A percentile compares a stretch with the other conserved stretches of the same genome.
phyloP scores from a whole-genome alignment of 2,888 invertebrate species.

The Trichogramma dendrolimi region DNA sequence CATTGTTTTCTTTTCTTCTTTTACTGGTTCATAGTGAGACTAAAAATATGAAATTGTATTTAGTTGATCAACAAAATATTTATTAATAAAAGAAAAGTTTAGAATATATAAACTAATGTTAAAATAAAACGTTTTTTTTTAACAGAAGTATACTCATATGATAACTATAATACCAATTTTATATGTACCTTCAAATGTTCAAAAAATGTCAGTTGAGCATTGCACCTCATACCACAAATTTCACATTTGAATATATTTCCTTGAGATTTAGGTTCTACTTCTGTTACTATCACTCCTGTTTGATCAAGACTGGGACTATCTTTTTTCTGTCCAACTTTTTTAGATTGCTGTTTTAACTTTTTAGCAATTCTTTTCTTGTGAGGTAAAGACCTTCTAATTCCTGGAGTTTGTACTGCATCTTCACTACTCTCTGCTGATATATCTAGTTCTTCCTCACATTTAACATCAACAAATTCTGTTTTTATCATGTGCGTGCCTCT shows the following conservation, averaged over 20 bases:
- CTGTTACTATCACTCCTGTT: slow-evolving; percentile 27
- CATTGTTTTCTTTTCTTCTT: slow-evolving; percentile 44
- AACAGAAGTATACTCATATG: too few relatives aligned
- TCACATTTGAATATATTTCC: slow-evolving; percentile 66
- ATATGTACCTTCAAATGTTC: slow-evolving; percentile 75
- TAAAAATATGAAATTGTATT: slow-evolving; percentile 26
- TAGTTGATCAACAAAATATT: slow-evolving; percentile 2
- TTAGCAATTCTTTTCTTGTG: slow-evolving; percentile 82
- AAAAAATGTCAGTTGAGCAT: slow-evolving; percentile 77
- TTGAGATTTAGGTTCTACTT: slow-evolving; percentile 46
- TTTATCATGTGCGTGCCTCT: slow-evolving; percentile 39
- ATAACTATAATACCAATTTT: slow-evolving; percentile 34
- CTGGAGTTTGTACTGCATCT: slow-evolving; percentile 47
- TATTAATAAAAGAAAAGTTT: not conserved
- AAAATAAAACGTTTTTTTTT: too few relatives aligned
- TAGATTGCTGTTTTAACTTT: slow-evolving; percentile 61
- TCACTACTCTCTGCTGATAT: slow-evolving; percentile 54
- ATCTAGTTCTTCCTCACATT: slow-evolving; percentile 50
- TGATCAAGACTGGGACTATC: slow-evolving; percentile 37
- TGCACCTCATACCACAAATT: slow-evolving; percentile 71
- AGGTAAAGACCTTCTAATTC: slow-evolving; percentile 67
- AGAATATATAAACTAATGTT: too few relatives aligned
- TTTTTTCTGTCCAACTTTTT: slow-evolving; percentile 36
- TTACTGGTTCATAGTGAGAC: slow-evolving; percentile 49
- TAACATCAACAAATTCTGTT: slow-evolving; percentile 48